A percentile compares a stretch with the other conserved stretches of the same genome.
Evolutionary conservation across 2,888 invertebrate genomes (phyloP).

Genomic region (Sepioteuthis lessoniana): DNA sequence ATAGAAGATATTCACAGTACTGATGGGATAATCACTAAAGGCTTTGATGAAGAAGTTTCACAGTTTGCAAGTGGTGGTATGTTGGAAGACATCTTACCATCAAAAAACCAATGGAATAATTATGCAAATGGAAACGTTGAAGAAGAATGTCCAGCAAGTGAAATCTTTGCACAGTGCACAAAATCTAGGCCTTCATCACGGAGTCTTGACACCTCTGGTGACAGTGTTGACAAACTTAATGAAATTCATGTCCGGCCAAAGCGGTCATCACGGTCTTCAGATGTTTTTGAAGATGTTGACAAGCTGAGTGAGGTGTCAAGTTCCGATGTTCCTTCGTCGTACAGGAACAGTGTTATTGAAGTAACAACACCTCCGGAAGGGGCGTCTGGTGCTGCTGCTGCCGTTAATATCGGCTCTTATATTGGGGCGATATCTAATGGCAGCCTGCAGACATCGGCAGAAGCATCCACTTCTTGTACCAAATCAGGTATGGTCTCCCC

Average conservation of each 20-base stretch:
- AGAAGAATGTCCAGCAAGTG: conserved; percentile 9
- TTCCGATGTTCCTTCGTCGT: conserved; percentile 56
- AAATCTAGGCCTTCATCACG: not conserved
- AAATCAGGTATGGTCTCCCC: not conserved
- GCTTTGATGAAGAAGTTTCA: not conserved
- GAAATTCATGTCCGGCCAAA: conserved; percentile 44
- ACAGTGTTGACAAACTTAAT: not conserved
- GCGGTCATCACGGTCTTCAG: conserved; percentile 54
- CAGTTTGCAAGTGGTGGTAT: not conserved
- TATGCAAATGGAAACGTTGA: not conserved
- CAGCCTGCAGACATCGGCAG: not conserved
- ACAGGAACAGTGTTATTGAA: conserved; percentile 51
- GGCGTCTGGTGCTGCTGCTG: not conserved
- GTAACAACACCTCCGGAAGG: conserved; percentile 8
- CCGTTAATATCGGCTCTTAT: not conserved
- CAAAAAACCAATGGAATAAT: not conserved
- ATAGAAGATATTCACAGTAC: conserved; percentile 16
- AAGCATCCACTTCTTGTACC: not conserved
- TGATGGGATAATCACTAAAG: not conserved
- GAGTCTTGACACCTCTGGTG: not conserved
- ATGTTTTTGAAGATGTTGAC: conserved; percentile 56
- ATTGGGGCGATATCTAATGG: not conserved
- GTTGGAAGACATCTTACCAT: not conserved
- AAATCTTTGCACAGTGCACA: not conserved
- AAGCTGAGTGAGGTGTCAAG: conserved; percentile 56